A percentile compares a stretch with the other conserved stretches of the same genome.
phyloP scores from a whole-genome alignment of 2,113 vertebrate genomes.

The Archocentrus centrarchus region DNA sequence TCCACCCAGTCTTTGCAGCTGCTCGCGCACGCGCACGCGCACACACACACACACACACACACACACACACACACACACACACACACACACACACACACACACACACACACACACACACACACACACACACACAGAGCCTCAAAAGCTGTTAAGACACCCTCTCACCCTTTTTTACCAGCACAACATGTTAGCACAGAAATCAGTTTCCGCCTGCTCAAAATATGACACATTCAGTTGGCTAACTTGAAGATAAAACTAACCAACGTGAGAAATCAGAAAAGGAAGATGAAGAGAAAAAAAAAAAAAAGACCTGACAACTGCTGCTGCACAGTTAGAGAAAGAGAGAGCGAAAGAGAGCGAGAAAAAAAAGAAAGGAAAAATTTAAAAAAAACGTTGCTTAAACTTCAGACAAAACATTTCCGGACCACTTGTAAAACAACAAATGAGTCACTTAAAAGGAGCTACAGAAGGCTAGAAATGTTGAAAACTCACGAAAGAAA shows the following conservation, averaged over 20 bases:
- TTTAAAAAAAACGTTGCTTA: conserved; percentile 19
- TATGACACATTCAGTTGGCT: conserved; percentile 25
- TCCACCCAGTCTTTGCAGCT: conserved; percentile 76
- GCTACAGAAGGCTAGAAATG: conserved; percentile 42
- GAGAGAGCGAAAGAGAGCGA: not conserved
- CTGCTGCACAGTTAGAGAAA: conserved; percentile 14
- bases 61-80: conserved; percentile 46
- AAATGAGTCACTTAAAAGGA: conserved; percentile 18
- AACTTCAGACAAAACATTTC: conserved; percentile 47
- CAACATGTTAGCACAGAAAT: conserved; percentile 62
- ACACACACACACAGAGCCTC: conserved; percentile 40
- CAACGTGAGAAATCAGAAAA: conserved; percentile 29
- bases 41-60: conserved; percentile 5
- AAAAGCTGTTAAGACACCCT: conserved; percentile 57
- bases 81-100: conserved; percentile 35
- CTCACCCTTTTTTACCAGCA: conserved; percentile 35
- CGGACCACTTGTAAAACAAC: not conserved
- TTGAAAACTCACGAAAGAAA: conserved; percentile 88
- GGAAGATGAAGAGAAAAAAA: not conserved
- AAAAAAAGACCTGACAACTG: not conserved
- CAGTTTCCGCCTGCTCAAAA: conserved; percentile 18
- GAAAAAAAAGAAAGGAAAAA: not conserved
- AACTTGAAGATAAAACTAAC: conserved; percentile 17
- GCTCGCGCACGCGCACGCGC: conserved; percentile 45
- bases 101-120: not conserved